Evolutionary conservation across 2,113 vertebrate genomes (phyloP).

Genomic region (Phalacrocorax carbo): DNA sequence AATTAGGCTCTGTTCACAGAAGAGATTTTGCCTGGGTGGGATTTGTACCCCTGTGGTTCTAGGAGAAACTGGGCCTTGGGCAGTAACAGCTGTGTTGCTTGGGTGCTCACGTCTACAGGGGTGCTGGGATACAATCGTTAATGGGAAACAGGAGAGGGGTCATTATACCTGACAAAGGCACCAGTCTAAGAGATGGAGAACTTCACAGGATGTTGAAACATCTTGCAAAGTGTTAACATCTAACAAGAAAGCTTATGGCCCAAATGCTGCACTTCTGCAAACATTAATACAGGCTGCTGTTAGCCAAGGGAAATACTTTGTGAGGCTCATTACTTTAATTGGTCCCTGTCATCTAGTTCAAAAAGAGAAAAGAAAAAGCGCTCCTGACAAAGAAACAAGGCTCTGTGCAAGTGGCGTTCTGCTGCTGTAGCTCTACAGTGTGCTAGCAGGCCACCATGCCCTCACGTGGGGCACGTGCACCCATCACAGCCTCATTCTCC

Average conservation of each 20-base stretch:
- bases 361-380: slow-evolving; percentile 55
- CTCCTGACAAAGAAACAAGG: slow-evolving; percentile 56
- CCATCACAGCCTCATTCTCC: neutral
- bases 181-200: neutral
- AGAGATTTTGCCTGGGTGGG: neutral
- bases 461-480: accelerated
- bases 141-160: neutral
- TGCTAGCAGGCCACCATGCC: neutral
- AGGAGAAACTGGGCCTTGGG: neutral
- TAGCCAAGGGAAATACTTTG: slow-evolving; percentile 69
- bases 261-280: slow-evolving; percentile 35
- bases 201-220: neutral
- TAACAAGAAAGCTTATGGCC: neutral
- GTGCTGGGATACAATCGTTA: neutral
- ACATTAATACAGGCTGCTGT: slow-evolving; percentile 49
- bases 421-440: neutral
- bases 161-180: neutral
- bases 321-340: slow-evolving; percentile 76
- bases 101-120: neutral
- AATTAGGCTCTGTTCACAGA: neutral
- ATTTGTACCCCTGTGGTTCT: neutral
- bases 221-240: neutral
- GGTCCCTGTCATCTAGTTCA: slow-evolving; percentile 74
- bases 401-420: slow-evolving; percentile 34
- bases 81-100: neutral